Conservation (phyloP, 2,113 vertebrate species). For the human (Homo sapiens) region GRCh38 chr3:29707001-29707500, state of each 20-base stretch:
- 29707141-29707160: slow-evolving; percentile 8
- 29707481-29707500: neutral
- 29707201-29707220: neutral
- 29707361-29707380: neutral
- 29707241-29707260: neutral
- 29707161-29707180: neutral
- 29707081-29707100: neutral
- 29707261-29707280: neutral
- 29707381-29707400: neutral
- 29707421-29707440: neutral
- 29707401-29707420: neutral
- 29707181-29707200: neutral
- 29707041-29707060: neutral
- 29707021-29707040: neutral
- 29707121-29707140: neutral
- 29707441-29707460: neutral
- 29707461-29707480: neutral
- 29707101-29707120: slow-evolving; percentile 21
- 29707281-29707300: neutral
- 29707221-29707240: neutral
- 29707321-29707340: neutral
- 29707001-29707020: neutral
- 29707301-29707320: neutral
- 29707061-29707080: neutral
- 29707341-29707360: neutral